A percentile compares a stretch with the other conserved stretches of the same genome.
These are phyloP conservation scores for Mandrillus leucophaeus DNA, from an alignment of 2,113 vertebrate genomes.

Conservation along the genomic window DNA sequence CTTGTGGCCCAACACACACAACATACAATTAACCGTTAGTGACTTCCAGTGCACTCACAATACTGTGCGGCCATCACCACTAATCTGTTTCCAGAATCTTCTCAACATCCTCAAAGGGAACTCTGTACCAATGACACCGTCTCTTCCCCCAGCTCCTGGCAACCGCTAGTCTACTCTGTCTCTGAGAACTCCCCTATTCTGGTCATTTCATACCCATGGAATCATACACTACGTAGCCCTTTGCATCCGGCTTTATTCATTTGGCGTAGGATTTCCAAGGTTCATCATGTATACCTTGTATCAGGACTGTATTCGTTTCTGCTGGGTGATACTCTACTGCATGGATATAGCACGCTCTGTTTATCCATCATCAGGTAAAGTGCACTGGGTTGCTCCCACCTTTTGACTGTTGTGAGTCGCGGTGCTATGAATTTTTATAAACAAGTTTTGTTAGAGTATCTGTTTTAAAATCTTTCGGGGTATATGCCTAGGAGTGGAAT, in stretches of 20 bases:
- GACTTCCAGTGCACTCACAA: fast-evolving
- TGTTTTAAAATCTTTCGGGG: background rate
- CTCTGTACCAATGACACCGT: background rate
- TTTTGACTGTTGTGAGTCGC: background rate
- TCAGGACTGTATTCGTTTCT: background rate
- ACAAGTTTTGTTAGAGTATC: background rate
- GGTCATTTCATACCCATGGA: fast-evolving
- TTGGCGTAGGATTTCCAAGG: background rate
- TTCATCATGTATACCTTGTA: background rate
- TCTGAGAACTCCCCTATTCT: background rate
- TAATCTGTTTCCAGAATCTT: background rate
- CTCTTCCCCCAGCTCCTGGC: background rate
- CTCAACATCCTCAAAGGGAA: background rate
- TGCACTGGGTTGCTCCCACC: background rate
- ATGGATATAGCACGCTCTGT: background rate
- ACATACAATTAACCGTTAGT: background rate
- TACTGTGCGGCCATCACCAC: background rate
- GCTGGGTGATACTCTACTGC: fast-evolving
- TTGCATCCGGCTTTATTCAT: background rate
- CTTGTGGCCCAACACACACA: background rate
- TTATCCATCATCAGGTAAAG: background rate
- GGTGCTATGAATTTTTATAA: background rate
- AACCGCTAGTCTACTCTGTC: background rate
- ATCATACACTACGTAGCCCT: background rate
- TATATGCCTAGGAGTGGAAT: fast-evolving